Evolutionary conservation across 2,888 invertebrate species (phyloP).

Genomic region (Laothoe populi): DNA sequence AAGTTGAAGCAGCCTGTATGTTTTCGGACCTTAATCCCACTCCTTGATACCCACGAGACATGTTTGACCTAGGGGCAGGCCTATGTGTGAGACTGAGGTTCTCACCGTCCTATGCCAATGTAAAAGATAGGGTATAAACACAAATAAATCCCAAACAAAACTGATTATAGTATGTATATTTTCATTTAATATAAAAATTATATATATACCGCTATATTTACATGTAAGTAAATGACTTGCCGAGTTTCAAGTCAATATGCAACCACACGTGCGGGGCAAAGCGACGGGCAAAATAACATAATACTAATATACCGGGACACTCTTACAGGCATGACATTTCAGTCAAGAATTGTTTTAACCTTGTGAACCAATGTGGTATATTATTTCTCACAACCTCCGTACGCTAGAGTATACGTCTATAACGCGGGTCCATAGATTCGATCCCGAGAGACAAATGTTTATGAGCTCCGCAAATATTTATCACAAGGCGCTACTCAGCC

Average conservation of each 20-base stretch:
- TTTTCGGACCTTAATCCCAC: no score
- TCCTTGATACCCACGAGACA: no score
- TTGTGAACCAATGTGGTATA: background rate
- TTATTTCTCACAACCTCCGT: no score
- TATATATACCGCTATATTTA: slow-evolving; percentile 79
- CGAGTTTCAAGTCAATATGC: slow-evolving; percentile 60
- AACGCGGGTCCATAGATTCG: no score
- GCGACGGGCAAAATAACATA: slow-evolving; percentile 25
- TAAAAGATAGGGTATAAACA: background rate
- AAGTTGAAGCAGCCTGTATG: no score
- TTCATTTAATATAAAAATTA: slow-evolving; percentile 83
- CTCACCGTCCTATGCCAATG: no score
- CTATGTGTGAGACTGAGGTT: no score
- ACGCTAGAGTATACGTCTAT: no score
- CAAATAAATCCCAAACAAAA: slow-evolving; percentile 31
- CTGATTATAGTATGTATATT: slow-evolving; percentile 69
- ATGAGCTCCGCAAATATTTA: no score
- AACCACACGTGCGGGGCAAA: slow-evolving; percentile 26
- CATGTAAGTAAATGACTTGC: slow-evolving; percentile 77
- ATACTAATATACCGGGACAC: slow-evolving; percentile 31
- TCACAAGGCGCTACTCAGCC: no score
- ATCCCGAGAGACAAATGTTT: no score
- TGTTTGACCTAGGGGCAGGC: no score
- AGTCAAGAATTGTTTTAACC: slow-evolving; percentile 68
- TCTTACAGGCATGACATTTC: slow-evolving; percentile 55